A percentile compares a stretch with the other conserved stretches of the same genome.
These are phyloP conservation scores for Cebus imitator DNA, from an alignment of 2,113 vertebrate genomes.

Conservation along the genomic window DNA sequence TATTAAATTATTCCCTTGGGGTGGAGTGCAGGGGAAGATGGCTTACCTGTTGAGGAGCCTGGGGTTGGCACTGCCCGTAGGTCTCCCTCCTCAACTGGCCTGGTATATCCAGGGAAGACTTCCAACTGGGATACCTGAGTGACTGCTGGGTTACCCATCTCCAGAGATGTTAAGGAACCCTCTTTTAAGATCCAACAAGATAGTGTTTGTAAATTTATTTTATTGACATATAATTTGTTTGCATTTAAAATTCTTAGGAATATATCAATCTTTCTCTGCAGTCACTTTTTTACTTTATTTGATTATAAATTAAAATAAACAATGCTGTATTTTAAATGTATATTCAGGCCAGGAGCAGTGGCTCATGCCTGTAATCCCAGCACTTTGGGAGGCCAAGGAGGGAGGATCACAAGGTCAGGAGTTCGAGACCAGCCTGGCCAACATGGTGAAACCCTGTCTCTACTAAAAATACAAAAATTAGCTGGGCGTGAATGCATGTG, in stretches of 20 bases:
- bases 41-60: not conserved
- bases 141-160: not conserved
- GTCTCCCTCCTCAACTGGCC: not conserved
- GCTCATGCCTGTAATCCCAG: too few relatives aligned
- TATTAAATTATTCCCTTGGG: not conserved
- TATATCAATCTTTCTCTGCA: not conserved
- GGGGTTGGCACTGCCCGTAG: rapidly evolving
- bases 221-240: not conserved
- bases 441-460: too few relatives aligned
- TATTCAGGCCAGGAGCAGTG: too few relatives aligned
- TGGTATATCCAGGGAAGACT: too few relatives aligned
- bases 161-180: not conserved
- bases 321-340: not conserved
- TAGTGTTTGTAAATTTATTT: not conserved
- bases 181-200: not conserved
- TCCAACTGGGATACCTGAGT: not conserved
- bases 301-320: conserved; percentile 7
- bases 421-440: too few relatives aligned
- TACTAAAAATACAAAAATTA: too few relatives aligned
- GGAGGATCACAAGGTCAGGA: too few relatives aligned
- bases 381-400: too few relatives aligned
- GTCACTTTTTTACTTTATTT: conserved; percentile 36
- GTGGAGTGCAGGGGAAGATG: not conserved
- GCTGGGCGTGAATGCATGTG: too few relatives aligned
- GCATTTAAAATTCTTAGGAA: conserved; percentile 12